Evolutionary conservation across 1,140 invertebrate genomes (phyloP).

Genomic region (Pristionchus pacificus): DNA sequence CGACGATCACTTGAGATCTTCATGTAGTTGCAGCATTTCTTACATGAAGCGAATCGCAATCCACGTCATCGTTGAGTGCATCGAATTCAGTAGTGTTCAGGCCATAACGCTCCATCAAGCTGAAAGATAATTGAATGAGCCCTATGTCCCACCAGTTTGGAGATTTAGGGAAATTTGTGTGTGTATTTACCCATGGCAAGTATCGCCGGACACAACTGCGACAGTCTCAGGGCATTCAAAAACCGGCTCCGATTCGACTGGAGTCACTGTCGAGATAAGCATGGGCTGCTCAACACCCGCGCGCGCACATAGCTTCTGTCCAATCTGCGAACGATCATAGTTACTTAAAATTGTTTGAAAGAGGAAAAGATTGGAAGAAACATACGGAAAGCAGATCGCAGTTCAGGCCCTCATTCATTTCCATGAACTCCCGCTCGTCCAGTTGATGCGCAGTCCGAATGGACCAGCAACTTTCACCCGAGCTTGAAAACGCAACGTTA

Average conservation of each 20-base stretch:
- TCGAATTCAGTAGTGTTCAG: not conserved
- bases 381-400: not conserved
- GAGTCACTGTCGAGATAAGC: not conserved
- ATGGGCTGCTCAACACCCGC: not conserved
- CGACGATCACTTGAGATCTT: not conserved
- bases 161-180: too few species aligned
- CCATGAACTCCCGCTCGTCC: conserved; percentile 1
- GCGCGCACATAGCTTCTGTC: not conserved
- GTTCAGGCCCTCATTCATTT: conserved; percentile 9
- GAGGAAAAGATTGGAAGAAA: not conserved
- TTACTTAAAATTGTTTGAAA: not conserved
- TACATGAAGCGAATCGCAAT: not conserved
- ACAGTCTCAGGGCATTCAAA: not conserved
- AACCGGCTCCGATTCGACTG: not conserved
- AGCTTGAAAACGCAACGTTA: too few species aligned
- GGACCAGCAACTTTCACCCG: conserved; percentile 4
- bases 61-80: not conserved
- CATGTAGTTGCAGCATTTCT: not conserved
- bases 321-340: not conserved
- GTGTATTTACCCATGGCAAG: not conserved
- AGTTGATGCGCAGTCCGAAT: not conserved
- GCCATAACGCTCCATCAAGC: not conserved
- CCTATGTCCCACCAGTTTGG: not conserved
- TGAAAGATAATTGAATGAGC: not conserved
- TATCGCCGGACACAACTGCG: not conserved